These are phyloP conservation scores for Menura novaehollandiae DNA, from an alignment of 2,113 vertebrate genomes.

Conservation along the genomic window DNA sequence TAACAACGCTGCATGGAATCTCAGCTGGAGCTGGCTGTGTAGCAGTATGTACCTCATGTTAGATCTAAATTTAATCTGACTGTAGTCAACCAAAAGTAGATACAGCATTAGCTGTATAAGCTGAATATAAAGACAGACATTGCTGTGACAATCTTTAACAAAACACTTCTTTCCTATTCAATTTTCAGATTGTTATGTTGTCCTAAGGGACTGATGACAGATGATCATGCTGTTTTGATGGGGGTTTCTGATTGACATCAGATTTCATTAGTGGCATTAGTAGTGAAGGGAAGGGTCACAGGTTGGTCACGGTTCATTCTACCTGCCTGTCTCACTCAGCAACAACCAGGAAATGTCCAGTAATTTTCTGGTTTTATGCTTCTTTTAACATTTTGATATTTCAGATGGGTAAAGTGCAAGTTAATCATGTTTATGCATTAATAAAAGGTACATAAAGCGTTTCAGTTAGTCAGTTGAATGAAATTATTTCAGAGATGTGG, in stretches of 20 bases:
- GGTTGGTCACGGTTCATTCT: slow-evolving; percentile 14
- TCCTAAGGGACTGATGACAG: neutral
- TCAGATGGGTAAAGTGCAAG: slow-evolving; percentile 43
- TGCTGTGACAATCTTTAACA: neutral
- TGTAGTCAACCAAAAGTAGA: neutral
- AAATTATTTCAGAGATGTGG: slow-evolving; percentile 25
- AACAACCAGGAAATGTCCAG: slow-evolving; percentile 9
- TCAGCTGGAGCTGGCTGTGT: neutral
- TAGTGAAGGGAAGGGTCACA: neutral
- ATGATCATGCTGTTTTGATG: neutral
- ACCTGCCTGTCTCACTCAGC: slow-evolving; percentile 12
- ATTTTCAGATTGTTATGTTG: neutral
- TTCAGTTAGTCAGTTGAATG: slow-evolving; percentile 30
- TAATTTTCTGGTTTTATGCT: slow-evolving; percentile 41
- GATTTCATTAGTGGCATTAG: slow-evolving; percentile 16
- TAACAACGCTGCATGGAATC: neutral
- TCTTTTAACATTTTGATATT: slow-evolving; percentile 36
- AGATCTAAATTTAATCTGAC: neutral
- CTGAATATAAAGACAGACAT: neutral
- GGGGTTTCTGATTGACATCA: neutral
- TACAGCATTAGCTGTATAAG: neutral
- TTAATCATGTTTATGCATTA: slow-evolving; percentile 58
- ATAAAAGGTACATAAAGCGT: slow-evolving; percentile 39
- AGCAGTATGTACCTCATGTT: neutral
- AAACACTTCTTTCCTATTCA: neutral